Base-by-base conservation (phyloP, 2,113 vertebrate species). In the Centropus bengalensis region DNA sequence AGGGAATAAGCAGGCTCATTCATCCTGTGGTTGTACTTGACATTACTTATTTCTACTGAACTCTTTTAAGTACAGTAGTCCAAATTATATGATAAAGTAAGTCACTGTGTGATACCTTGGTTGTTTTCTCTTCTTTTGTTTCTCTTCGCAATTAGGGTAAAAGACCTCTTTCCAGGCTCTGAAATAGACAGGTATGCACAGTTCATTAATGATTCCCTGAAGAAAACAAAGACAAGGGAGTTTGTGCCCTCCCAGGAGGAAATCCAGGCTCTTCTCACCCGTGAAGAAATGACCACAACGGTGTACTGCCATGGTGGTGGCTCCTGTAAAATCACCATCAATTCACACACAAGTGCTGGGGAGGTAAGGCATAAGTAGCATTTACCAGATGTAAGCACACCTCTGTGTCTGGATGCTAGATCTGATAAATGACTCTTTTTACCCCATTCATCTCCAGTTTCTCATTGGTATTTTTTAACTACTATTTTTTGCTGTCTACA, bases 241-340 rank as follows among this genome's bases (percentile, higher is more conserved):
- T 99, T 98, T 93, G 98, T 99, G 75, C 99, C 99, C 8, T 99
- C 99, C 67, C 99, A 99, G 97, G 99, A 99, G 84, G 99, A 99
- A 97, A 99, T 99, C 38, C 98, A 98, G 22, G 99, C 99, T 81
- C 98, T 99, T 94, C 97, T 99, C 77, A 98, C 98, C 60, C 98
- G 99, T 66, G 98, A 99, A 91, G 98, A 99, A 96, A 99, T 99
- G 99, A 98, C 98, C 93, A 99, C 99, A 4, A 99, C 99, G 1
- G 99, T 99, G 36, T 99, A 99, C 96, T 99, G 99, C 79, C 99
- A 99, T 16, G 99, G 99, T 7, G 99, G 99, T 73, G 99, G 99
- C 45, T 99, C 99, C 93, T 99, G 99, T 96, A 99, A 99, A 97
- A 99, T 99, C 97, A 99, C 98, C 96, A 99, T 99, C 95, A 99